Evolutionary conservation across 1,140 invertebrate species (phyloP).

Genomic region (Drosophila dunni): DNA sequence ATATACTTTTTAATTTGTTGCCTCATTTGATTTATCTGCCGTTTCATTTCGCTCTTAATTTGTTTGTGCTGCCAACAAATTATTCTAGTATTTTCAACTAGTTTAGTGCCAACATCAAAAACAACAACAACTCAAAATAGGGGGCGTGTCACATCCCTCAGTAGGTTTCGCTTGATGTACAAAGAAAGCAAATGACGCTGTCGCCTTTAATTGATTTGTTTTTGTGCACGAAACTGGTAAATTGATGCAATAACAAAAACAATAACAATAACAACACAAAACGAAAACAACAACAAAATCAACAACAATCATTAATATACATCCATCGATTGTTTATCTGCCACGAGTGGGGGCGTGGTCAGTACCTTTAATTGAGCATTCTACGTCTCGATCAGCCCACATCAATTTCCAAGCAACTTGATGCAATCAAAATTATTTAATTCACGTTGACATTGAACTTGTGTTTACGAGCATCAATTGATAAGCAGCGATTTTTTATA

Average conservation of each 20-base stretch:
- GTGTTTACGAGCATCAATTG: slow-evolving; percentile 13
- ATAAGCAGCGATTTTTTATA: slow-evolving; percentile 21
- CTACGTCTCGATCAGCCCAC: neutral
- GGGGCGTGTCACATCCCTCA: slow-evolving; percentile 59
- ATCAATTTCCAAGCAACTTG: neutral
- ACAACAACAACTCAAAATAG: slow-evolving; percentile 48
- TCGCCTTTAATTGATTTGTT: slow-evolving; percentile 75
- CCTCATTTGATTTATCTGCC: slow-evolving; percentile 56
- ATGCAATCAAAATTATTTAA: slow-evolving; percentile 24
- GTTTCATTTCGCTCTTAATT: slow-evolving; percentile 65
- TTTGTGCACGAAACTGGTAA: slow-evolving; percentile 27
- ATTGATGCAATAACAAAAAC: slow-evolving; percentile 9
- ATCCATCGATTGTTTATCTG: slow-evolving; percentile 52
- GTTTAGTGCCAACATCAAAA: slow-evolving; percentile 63
- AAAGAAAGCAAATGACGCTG: slow-evolving; percentile 43
- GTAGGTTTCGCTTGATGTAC: slow-evolving; percentile 29
- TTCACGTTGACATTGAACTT: slow-evolving; percentile 49
- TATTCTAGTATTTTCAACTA: slow-evolving; percentile 65
- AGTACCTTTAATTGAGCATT: slow-evolving; percentile 4
- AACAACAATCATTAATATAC: slow-evolving; percentile 54
- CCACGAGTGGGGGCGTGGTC: slow-evolving; percentile 19
- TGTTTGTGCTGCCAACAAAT: slow-evolving; percentile 64
- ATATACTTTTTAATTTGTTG: slow-evolving; percentile 43
- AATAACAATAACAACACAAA: neutral
- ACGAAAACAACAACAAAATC: slow-evolving; percentile 7